phyloP scores from a whole-genome alignment of 1,140 invertebrate genomes.

The Ephestia elutella region DNA sequence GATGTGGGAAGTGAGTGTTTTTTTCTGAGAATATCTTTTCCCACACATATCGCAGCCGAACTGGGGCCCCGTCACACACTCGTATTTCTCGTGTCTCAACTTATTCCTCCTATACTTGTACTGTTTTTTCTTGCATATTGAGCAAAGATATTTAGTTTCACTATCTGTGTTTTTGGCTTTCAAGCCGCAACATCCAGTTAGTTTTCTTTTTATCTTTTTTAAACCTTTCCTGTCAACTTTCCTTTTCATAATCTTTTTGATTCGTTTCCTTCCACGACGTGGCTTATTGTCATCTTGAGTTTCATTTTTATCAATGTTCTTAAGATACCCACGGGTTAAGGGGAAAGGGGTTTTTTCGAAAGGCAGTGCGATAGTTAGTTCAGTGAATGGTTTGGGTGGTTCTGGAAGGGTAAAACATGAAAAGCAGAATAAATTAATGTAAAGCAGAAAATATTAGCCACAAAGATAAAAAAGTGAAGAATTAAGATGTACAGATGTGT shows the following conservation, averaged over 20 bases:
- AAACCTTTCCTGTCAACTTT: constrained; percentile 23
- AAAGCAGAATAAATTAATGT: constrained; percentile 56
- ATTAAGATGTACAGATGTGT: not conserved
- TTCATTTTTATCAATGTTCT: constrained; percentile 27
- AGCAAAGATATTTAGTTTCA: constrained; percentile 44
- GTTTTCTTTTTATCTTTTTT: constrained; percentile 18
- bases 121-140: constrained; percentile 58
- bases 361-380: constrained; percentile 37
- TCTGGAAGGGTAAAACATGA: constrained; percentile 66
- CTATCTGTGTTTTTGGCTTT: constrained; percentile 20
- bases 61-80: constrained; percentile 69
- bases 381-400: constrained; percentile 37
- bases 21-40: constrained; percentile 64
- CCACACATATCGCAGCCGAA: constrained; percentile 66
- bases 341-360: constrained; percentile 61
- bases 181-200: constrained; percentile 9
- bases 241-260: constrained; percentile 31
- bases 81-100: constrained; percentile 64
- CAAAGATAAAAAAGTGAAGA: not conserved
- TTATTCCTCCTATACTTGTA: constrained; percentile 67
- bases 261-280: constrained; percentile 14
- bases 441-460: constrained; percentile 27
- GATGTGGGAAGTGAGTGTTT: constrained; percentile 68
- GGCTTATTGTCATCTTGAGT: constrained; percentile 12
- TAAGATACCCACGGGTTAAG: constrained; percentile 61